Evolutionary conservation across 1,140 invertebrate genomes (phyloP).

Genomic region (Fopius arisanus): DNA sequence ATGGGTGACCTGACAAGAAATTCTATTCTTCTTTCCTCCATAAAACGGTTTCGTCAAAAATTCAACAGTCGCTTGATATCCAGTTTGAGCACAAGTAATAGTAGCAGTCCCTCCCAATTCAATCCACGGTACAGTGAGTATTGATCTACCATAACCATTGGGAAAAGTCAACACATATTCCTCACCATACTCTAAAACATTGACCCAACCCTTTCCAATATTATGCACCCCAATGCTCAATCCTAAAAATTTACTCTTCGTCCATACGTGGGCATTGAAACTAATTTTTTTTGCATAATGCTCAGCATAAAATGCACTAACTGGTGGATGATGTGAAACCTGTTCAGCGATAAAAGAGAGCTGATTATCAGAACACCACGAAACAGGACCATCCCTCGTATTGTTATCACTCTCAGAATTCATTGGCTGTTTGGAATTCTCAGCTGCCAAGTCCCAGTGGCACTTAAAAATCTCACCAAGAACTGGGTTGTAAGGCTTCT

Average conservation of each 20-base stretch:
- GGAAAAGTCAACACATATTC: constrained; percentile 95
- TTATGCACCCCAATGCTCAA: constrained; percentile 93
- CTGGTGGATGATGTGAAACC: constrained; percentile 99
- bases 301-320: constrained; percentile 97
- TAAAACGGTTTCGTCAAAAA: constrained; percentile 98
- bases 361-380: constrained; percentile 82
- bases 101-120: constrained; percentile 90
- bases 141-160: constrained; percentile 95
- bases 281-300: constrained; percentile 88
- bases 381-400: constrained; percentile 79
- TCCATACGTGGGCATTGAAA: constrained; percentile 95
- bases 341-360: constrained; percentile 95
- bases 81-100: constrained; percentile 89
- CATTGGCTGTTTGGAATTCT: constrained; percentile 33
- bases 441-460: constrained; percentile 73
- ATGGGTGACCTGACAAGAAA: constrained; percentile 81
- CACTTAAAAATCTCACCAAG: constrained; percentile 94
- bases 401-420: constrained; percentile 48
- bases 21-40: constrained; percentile 91
- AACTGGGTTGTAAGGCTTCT: constrained; percentile 98
- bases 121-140: constrained; percentile 95
- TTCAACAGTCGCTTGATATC: constrained; percentile 87
- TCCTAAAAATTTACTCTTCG: constrained; percentile 97
- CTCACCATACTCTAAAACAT: constrained; percentile 83
- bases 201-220: constrained; percentile 83